phyloP scores from a whole-genome alignment of 2,888 invertebrate genomes.

The Rhagophthalmus giganteus region DNA sequence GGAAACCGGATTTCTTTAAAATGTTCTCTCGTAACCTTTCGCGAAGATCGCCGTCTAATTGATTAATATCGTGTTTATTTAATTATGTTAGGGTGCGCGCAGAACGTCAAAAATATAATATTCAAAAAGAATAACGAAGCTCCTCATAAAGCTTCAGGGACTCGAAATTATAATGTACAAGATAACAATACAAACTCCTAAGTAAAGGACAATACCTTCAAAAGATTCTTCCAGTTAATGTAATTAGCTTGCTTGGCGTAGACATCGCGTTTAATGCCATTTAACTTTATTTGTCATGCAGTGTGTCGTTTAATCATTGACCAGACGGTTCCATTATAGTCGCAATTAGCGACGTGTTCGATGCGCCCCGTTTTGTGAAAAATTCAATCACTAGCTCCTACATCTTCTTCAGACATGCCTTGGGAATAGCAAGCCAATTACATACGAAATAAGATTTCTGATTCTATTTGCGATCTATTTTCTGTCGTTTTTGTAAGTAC shows the following conservation, averaged over 20 bases:
- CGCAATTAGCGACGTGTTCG: conserved; percentile 26
- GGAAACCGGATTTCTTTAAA: conserved; percentile 3
- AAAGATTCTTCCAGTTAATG: not conserved
- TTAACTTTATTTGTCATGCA: conserved; percentile 22
- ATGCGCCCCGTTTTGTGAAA: conserved; percentile 18
- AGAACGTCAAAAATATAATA: too few relatives aligned
- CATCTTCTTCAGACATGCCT: conserved; percentile 20
- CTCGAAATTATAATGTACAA: too few relatives aligned
- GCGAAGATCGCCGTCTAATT: too few relatives aligned
- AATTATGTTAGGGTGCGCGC: too few relatives aligned
- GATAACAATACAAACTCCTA: not conserved
- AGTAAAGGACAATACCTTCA: not conserved
- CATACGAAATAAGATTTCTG: conserved; percentile 29
- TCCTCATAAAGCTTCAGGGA: too few relatives aligned
- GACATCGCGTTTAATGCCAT: conserved; percentile 14
- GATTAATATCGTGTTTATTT: too few relatives aligned
- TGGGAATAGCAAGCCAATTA: conserved; percentile 27
- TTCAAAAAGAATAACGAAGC: too few relatives aligned
- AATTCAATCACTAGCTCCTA: conserved; percentile 29
- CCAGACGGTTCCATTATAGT: conserved; percentile 24
- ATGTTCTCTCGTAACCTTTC: too few relatives aligned
- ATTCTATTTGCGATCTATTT: conserved; percentile 26
- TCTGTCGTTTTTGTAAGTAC: conserved; percentile 2
- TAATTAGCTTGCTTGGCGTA: conserved; percentile 16
- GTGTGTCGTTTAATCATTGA: conserved; percentile 22